These are phyloP conservation scores for Falco cherrug DNA, from an alignment of 2,797 vertebrate genomes.

Conservation along the genomic window DNA sequence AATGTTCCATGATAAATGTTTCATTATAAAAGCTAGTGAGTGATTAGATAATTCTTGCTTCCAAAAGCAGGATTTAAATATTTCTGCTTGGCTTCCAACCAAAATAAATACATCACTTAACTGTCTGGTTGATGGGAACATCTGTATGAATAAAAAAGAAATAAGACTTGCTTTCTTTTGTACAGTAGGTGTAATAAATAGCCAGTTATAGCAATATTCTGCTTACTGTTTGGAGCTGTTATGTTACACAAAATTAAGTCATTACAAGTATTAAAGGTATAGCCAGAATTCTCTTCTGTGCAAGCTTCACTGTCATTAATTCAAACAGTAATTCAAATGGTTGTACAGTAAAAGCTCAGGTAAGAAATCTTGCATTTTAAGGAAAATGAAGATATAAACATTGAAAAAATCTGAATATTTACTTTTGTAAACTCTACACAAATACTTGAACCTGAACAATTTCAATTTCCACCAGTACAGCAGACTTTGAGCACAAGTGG, in stretches of 20 bases:
- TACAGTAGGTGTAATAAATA: slow-evolving; percentile 66
- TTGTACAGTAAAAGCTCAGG: neutral
- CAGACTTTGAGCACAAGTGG: neutral
- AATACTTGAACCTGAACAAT: neutral
- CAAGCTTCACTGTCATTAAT: neutral
- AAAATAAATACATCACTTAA: slow-evolving; percentile 78
- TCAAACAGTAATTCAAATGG: neutral
- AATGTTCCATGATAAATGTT: slow-evolving; percentile 79
- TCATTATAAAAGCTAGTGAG: slow-evolving; percentile 78
- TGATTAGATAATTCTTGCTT: slow-evolving; percentile 84
- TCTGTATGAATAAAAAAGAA: slow-evolving; percentile 54
- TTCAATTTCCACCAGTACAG: neutral
- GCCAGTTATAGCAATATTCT: slow-evolving; percentile 6
- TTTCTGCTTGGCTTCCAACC: slow-evolving; percentile 77
- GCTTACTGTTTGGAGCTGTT: slow-evolving; percentile 54
- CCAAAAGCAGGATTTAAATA: slow-evolving; percentile 78
- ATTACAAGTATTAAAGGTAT: neutral
- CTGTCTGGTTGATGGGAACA: slow-evolving; percentile 66
- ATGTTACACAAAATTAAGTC: neutral
- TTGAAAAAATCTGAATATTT: neutral
- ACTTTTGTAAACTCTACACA: neutral
- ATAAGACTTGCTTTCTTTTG: slow-evolving; percentile 23
- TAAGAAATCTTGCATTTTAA: neutral
- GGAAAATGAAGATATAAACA: neutral
- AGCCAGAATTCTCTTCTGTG: neutral